Conservation (phyloP, 1,140 invertebrate genomes). For the Lordiphosa clarofinis region DNA sequence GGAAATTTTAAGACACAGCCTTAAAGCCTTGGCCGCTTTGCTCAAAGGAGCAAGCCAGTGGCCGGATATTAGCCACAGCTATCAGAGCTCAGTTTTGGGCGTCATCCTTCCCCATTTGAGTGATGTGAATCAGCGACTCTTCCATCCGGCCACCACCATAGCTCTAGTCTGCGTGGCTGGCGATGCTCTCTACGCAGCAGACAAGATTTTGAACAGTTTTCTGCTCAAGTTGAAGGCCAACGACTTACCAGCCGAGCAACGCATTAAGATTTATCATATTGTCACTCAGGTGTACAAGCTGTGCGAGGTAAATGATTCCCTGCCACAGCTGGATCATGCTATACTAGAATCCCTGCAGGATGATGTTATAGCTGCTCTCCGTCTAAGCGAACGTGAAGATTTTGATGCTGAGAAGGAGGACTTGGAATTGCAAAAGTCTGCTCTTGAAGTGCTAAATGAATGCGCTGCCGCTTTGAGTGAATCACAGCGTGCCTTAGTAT, state of each 20-base stretch:
- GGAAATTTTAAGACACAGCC: constrained; percentile 42
- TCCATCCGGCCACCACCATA: constrained; percentile 59
- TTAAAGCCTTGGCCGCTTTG: constrained; percentile 51
- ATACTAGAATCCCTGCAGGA: constrained; percentile 48
- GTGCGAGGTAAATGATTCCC: constrained; percentile 22
- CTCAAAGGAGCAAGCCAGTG: constrained; percentile 46
- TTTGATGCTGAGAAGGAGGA: constrained; percentile 37
- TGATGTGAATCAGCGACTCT: constrained; percentile 70
- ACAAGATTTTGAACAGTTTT: constrained; percentile 69
- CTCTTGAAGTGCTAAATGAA: constrained; percentile 51
- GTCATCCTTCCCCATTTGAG: constrained; percentile 65
- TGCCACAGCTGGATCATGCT: constrained; percentile 29
- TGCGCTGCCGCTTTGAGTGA: constrained; percentile 54
- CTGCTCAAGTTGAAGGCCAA: constrained; percentile 46
- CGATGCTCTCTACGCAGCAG: constrained; percentile 60
- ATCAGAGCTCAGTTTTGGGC: constrained; percentile 63
- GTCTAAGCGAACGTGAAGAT: constrained; percentile 37
- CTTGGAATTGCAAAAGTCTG: constrained; percentile 57
- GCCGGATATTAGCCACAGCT: constrained; percentile 59
- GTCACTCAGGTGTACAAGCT: constrained; percentile 63
- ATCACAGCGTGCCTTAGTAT: constrained; percentile 60
- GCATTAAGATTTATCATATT: constrained; percentile 57
- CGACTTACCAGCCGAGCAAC: constrained; percentile 36
- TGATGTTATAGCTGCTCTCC: constrained; percentile 51
- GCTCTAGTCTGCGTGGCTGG: constrained; percentile 67